Evolutionary conservation across 2,113 vertebrate genomes (phyloP), one percentile per base, ranked within the genome.

Genomic region (Psittacus erithacus): DNA sequence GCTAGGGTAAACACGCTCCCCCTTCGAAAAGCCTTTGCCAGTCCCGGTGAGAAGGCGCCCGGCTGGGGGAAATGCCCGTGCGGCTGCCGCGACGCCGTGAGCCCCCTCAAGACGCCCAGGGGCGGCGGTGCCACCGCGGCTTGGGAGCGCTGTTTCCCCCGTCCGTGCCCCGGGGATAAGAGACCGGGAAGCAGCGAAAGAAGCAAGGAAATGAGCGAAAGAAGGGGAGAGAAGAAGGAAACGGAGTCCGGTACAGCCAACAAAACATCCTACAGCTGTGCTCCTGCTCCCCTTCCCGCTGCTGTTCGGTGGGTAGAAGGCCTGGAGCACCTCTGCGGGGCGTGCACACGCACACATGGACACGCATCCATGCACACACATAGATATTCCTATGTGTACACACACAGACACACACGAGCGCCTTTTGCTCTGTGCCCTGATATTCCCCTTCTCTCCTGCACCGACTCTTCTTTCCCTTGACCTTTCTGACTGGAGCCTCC

Each of bases 211-310:
- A 70, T 27, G 6, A 7, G 10, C 10, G 2, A 39, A 89, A 59
- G 11, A 33, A 38, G 3, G 4, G 12, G 2, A 17, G 44, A 38
- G 47, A 4, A 27, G 23, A 4, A 1, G 28, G 8, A 79, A 46
- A 1, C 1, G 0, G 55, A 27, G 29, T 23, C 3, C 4, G 4
- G 19, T 19, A 12, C 10, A 28, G n/a, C 9, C 9, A 67, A 38
- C 6, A 38, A 53, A 83, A 55, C n/a, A 43, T 1, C 29, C 8
- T 7, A 44, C 18, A 39, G 3, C n/a, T 89, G 38, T 12, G 44
- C 27, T 62, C 11, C 39, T 6, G 7, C 11, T 57, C 6, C 10
- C 28, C 22, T 60, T 7, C 33, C 47, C 10, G 4, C 4, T 13
- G 1, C 8, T 6, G 1, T 13, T 35, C 47, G 4, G 3, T 7